Evolutionary conservation across 2,888 invertebrate genomes (phyloP).

Genomic region (Xestia rhomboidea): DNA sequence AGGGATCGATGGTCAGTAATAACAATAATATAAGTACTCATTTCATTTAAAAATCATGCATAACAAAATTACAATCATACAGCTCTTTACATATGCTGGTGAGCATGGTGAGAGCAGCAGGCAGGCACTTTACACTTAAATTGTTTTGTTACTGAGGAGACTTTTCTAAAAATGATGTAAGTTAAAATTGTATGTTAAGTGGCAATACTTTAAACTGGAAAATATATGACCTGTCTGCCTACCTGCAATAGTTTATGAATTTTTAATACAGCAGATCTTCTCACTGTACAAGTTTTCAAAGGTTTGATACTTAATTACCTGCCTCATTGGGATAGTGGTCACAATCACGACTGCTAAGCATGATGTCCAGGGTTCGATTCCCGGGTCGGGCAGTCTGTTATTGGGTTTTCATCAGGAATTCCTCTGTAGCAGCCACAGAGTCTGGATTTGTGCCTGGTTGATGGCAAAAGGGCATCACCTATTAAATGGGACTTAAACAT

Average conservation of each 20-base stretch:
- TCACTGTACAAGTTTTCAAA: background rate
- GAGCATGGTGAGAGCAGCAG: background rate
- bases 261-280: background rate
- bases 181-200: background rate
- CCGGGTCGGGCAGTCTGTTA: too few species aligned
- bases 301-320: background rate
- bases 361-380: too few species aligned
- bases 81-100: background rate
- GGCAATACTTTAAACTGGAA: background rate
- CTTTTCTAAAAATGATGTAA: background rate
- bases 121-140: background rate
- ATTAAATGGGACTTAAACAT: background rate
- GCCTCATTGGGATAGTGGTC: too few species aligned
- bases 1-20: slow-evolving; percentile 94
- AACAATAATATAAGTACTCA: background rate
- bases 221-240: background rate
- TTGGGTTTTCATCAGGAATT: too few species aligned
- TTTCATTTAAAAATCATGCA: too few species aligned
- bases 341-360: too few species aligned
- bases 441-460: background rate
- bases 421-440: too few species aligned
- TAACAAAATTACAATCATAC: background rate
- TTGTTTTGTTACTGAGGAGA: background rate
- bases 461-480: background rate
- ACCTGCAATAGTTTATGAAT: background rate